phyloP scores from a whole-genome alignment of 2,797 vertebrate species.

The Muscicapa comitata region DNA sequence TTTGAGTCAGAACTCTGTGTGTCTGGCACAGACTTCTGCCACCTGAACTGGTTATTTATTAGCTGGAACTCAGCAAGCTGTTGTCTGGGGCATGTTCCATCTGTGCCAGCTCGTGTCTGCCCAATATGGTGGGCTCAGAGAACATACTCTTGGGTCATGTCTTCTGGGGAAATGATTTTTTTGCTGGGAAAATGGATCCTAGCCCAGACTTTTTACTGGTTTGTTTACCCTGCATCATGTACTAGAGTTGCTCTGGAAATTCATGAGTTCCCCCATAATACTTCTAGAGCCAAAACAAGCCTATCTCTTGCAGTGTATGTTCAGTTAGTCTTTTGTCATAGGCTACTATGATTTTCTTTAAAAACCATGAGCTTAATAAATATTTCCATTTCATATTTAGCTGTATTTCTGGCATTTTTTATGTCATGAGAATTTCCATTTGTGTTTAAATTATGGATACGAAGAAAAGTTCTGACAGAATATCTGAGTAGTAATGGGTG shows the following conservation, averaged over 20 bases:
- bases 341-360: neutral
- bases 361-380: neutral
- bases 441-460: neutral
- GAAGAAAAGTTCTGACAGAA: neutral
- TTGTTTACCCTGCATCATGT: neutral
- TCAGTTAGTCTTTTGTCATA: neutral
- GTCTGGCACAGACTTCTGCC: conserved; percentile 4
- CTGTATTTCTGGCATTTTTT: neutral
- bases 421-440: neutral
- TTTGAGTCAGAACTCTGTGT: neutral
- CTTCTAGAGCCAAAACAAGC: neutral
- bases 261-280: neutral
- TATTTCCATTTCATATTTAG: neutral
- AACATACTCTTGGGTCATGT: neutral
- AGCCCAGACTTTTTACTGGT: neutral
- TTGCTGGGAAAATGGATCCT: neutral
- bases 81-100: neutral
- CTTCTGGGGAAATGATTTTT: neutral
- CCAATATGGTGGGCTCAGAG: neutral
- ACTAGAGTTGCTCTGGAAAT: neutral
- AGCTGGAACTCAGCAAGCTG: conserved; percentile 22
- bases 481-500: neutral
- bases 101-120: conserved; percentile 24
- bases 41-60: conserved; percentile 36
- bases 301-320: neutral